These are phyloP conservation scores for Menidia menidia DNA, from an alignment of 2,797 vertebrate species.

Conservation along the genomic window DNA sequence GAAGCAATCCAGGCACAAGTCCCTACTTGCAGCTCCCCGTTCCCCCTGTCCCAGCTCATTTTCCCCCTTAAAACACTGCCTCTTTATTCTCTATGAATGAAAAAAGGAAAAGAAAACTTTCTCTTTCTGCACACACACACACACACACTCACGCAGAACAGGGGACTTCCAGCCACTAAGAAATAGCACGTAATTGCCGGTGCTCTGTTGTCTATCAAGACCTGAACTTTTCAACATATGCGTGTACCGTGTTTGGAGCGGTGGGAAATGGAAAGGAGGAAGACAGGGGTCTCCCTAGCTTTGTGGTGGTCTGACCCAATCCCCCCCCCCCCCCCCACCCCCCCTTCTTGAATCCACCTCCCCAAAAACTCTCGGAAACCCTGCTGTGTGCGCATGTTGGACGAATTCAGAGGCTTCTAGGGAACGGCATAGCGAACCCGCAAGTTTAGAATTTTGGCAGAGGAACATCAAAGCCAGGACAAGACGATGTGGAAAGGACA, in stretches of 20 bases:
- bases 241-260: conserved; percentile 71
- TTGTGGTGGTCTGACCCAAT: conserved; percentile 81
- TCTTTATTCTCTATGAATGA: conserved; percentile 81
- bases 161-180: conserved; percentile 81
- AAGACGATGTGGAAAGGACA: conserved; percentile 52
- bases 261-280: conserved; percentile 77
- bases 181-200: conserved; percentile 82
- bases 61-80: conserved; percentile 80
- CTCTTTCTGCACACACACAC: conserved; percentile 48
- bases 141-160: conserved; percentile 62
- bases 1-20: conserved; percentile 72
- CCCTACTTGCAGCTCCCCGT: conserved; percentile 69
- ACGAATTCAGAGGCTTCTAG: conserved; percentile 33
- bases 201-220: conserved; percentile 85
- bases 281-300: conserved; percentile 75
- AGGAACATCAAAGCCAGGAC: conserved; percentile 59
- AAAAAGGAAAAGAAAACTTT: conserved; percentile 56
- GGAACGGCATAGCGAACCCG: conserved; percentile 48
- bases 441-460: conserved; percentile 62
- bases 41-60: conserved; percentile 68
- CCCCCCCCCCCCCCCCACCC: conserved; percentile 19
- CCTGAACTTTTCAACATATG: conserved; percentile 82
- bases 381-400: conserved; percentile 59
- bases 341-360: not conserved
- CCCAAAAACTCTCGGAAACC: conserved; percentile 67